These are phyloP conservation scores for Dasypus novemcinctus DNA, from an alignment of 2,113 vertebrate genomes.

Conservation along the genomic window DNA sequence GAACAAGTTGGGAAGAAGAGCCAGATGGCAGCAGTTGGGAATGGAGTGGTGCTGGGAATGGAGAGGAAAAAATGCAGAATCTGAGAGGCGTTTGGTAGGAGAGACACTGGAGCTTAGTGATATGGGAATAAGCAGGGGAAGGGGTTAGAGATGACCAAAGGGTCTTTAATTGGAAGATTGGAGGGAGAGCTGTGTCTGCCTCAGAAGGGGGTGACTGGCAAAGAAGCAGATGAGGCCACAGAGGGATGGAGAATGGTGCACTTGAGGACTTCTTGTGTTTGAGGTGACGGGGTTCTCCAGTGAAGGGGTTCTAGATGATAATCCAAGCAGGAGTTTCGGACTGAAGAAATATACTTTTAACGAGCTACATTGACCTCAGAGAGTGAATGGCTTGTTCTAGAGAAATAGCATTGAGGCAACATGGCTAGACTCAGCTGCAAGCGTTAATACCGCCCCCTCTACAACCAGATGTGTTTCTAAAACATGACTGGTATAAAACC, in stretches of 20 bases:
- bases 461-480: background rate
- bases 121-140: background rate
- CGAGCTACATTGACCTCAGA: background rate
- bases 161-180: background rate
- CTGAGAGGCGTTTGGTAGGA: background rate
- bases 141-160: background rate
- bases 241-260: no score
- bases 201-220: background rate
- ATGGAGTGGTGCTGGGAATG: background rate
- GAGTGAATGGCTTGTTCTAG: background rate
- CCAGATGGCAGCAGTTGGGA: background rate
- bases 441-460: accelerated
- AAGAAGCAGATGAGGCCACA: background rate
- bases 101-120: background rate
- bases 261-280: background rate
- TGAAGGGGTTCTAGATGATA: background rate
- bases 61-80: background rate
- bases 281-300: background rate
- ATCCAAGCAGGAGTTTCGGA: background rate
- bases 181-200: background rate
- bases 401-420: background rate
- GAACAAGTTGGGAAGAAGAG: background rate
- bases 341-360: background rate
- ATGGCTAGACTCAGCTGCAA: background rate
- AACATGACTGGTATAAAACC: background rate